Conservation (phyloP, 2,797 vertebrate genomes). For the Phrynocephalus forsythii region DNA sequence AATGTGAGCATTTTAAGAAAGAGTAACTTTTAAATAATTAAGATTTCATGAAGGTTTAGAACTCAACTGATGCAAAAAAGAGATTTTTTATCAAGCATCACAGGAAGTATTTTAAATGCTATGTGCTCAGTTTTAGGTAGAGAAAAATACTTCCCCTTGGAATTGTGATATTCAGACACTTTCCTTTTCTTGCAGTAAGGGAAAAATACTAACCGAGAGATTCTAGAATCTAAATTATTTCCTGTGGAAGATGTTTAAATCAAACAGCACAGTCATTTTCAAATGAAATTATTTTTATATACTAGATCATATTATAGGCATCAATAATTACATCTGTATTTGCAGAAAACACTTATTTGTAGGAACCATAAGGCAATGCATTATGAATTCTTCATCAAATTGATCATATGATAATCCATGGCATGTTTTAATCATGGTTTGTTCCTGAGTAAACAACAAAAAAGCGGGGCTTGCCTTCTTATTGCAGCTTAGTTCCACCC, state of each 20-base stretch:
- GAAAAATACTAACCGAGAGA: background rate
- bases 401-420: too few species aligned
- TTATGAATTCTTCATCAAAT: too few species aligned
- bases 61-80: background rate
- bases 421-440: too few species aligned
- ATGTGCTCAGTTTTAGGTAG: background rate
- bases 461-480: too few species aligned
- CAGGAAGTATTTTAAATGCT: conserved; percentile 5
- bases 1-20: background rate
- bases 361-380: too few species aligned
- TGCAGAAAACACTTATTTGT: too few species aligned
- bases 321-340: too few species aligned
- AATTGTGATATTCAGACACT: background rate
- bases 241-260: background rate
- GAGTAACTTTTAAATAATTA: background rate
- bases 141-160: background rate
- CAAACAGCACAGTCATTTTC: too few species aligned
- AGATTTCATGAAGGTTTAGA: background rate
- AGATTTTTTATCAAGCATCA: background rate
- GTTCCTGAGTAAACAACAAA: too few species aligned
- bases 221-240: background rate
- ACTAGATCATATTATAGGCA: too few species aligned
- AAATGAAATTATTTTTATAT: too few species aligned
- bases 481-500: too few species aligned
- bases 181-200: background rate